Evolutionary conservation across 2,888 invertebrate genomes (phyloP).

Genomic region (Brenthis hecate): DNA sequence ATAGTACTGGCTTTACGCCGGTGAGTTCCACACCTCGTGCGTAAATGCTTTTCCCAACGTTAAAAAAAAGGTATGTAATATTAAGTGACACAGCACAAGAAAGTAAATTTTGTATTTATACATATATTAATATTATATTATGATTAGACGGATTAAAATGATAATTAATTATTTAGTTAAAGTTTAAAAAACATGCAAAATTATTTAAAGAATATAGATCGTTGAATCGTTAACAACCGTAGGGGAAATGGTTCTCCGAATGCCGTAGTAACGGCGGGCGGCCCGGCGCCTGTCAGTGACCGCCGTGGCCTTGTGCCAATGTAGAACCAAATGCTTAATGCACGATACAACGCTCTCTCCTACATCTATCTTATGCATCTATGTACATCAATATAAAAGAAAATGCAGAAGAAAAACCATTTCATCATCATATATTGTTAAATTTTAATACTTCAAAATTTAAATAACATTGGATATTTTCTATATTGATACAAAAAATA

Average conservation of each 20-base stretch:
- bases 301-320: conserved; percentile 56
- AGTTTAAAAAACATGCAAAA: not conserved
- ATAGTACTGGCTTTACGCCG: too few relatives aligned
- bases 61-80: too few relatives aligned
- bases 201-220: conserved; percentile 29
- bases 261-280: conserved; percentile 41
- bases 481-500: too few relatives aligned
- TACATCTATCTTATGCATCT: conserved; percentile 7
- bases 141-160: too few relatives aligned
- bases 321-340: conserved; percentile 25
- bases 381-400: not conserved
- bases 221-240: conserved; percentile 46
- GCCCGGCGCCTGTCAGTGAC: conserved; percentile 60
- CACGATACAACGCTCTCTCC: conserved; percentile 14
- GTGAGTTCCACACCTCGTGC: too few relatives aligned
- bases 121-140: too few relatives aligned
- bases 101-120: too few relatives aligned
- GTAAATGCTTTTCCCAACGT: too few relatives aligned
- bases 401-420: not conserved
- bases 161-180: not conserved
- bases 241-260: conserved; percentile 50
- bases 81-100: too few relatives aligned
- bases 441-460: too few relatives aligned
- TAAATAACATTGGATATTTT: too few relatives aligned
- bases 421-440: too few relatives aligned